These are phyloP conservation scores for Macropus fuliginosus DNA, from an alignment of 2,797 vertebrate genomes.

Conservation along the genomic window DNA sequence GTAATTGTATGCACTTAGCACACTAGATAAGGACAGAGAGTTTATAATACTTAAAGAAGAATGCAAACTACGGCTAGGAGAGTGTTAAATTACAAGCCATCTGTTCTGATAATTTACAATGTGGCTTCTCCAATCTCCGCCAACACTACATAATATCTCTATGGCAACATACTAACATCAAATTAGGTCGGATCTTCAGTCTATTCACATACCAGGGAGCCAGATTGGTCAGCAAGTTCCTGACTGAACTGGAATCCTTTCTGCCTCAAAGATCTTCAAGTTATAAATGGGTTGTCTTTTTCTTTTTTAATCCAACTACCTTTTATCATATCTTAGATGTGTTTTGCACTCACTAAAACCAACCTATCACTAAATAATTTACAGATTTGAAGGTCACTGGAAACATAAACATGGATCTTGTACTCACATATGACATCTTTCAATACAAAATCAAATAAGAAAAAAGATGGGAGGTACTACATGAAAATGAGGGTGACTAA, in stretches of 20 bases:
- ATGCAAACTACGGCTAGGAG: slow-evolving; percentile 39
- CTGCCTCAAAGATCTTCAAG: neutral
- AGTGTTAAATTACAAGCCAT: slow-evolving; percentile 64
- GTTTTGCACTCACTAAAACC: neutral
- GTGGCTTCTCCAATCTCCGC: slow-evolving; percentile 54
- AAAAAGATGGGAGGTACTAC: neutral
- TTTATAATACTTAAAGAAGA: slow-evolving; percentile 40
- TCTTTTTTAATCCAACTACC: neutral
- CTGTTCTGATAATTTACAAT: slow-evolving; percentile 64
- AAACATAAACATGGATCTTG: neutral
- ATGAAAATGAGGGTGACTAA: neutral
- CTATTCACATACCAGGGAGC: slow-evolving; percentile 40
- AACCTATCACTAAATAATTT: neutral
- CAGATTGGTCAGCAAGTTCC: neutral
- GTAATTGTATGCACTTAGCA: neutral
- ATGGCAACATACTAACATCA: slow-evolving; percentile 65
- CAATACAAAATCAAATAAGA: neutral
- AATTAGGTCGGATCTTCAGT: slow-evolving; percentile 25
- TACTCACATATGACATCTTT: neutral
- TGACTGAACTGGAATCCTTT: neutral
- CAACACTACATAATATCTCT: slow-evolving; percentile 58
- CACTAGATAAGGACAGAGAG: slow-evolving; percentile 38
- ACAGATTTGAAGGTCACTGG: neutral
- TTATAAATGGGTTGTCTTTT: neutral
- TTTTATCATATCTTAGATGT: neutral